Evolutionary conservation across 2,888 invertebrate genomes (phyloP).

Genomic region (Macrosiphum euphorbiae): DNA sequence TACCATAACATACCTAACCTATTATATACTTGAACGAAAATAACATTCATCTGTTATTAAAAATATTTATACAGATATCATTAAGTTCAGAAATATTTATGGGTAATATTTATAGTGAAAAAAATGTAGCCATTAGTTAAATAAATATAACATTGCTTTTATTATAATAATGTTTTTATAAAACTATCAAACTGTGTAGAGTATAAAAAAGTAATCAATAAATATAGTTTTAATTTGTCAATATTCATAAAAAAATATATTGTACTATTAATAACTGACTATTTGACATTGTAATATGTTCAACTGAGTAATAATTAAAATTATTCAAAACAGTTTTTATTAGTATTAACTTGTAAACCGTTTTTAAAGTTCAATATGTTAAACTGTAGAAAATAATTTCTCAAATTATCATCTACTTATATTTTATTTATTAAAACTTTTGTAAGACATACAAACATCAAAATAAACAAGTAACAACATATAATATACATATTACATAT

Average conservation of each 20-base stretch:
- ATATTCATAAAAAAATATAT: conserved; percentile 48
- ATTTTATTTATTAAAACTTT: conserved; percentile 30
- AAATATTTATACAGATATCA: conserved; percentile 16
- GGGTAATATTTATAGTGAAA: not conserved
- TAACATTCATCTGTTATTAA: conserved; percentile 4
- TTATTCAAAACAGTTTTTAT: conserved; percentile 21
- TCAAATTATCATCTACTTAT: conserved; percentile 1
- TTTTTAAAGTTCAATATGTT: not conserved
- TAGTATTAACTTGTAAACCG: conserved; percentile 6
- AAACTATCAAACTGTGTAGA: not conserved
- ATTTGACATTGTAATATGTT: conserved; percentile 1
- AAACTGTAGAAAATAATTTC: not conserved
- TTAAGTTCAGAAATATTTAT: conserved; percentile 17
- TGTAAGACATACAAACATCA: conserved; percentile 27
- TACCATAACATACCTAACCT: not conserved
- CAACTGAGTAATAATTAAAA: conserved; percentile 13
- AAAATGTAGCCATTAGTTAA: conserved; percentile 23
- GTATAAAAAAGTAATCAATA: conserved; percentile 34
- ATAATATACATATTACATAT: not conserved
- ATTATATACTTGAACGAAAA: conserved; percentile 33
- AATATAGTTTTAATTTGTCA: conserved; percentile 20
- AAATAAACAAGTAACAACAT: conserved; percentile 37
- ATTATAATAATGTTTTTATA: conserved; percentile 30
- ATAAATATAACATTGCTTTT: conserved; percentile 38
- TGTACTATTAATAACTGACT: conserved; percentile 37